phyloP scores from a whole-genome alignment of 2,888 invertebrate genomes.

The Julus scanicus region DNA sequence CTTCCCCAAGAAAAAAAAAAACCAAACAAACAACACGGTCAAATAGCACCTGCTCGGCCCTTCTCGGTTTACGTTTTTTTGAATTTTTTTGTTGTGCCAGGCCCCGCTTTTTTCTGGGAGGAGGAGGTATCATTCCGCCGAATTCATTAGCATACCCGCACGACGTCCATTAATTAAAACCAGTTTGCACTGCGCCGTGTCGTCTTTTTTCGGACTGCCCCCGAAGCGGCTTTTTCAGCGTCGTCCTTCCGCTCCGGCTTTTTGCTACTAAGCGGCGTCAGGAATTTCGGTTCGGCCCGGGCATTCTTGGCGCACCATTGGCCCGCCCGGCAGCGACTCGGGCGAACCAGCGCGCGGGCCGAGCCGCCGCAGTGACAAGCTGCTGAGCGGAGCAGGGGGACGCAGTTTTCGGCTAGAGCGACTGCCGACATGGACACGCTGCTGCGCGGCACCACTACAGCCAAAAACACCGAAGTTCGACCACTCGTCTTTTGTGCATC shows the following conservation, averaged over 20 bases:
- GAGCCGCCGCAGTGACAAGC: neutral
- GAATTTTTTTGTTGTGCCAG: neutral
- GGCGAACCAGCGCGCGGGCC: neutral
- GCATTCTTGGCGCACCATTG: neutral
- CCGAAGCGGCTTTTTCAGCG: neutral
- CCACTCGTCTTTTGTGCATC: no score
- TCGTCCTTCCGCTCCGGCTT: neutral
- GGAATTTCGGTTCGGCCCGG: neutral
- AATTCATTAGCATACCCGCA: constrained; percentile 19
- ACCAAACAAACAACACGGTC: neutral
- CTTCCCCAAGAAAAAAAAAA: no score
- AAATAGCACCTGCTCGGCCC: neutral
- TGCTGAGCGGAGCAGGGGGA: neutral
- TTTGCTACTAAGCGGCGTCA: neutral
- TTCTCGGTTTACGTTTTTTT: neutral
- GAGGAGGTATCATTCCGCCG: neutral
- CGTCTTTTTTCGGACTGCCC: neutral
- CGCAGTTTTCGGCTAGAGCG: neutral
- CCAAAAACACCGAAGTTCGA: neutral
- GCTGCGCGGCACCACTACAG: neutral
- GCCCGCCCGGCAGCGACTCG: neutral
- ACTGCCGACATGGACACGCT: neutral
- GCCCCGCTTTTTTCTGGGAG: neutral
- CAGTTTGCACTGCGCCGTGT: neutral
- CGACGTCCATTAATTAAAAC: constrained; percentile 42